Percentiles rank a stretch among this genome's conserved stretches.
Evolutionary conservation across 1,140 invertebrate genomes (phyloP).

Genomic region (Megalopta genalis): DNA sequence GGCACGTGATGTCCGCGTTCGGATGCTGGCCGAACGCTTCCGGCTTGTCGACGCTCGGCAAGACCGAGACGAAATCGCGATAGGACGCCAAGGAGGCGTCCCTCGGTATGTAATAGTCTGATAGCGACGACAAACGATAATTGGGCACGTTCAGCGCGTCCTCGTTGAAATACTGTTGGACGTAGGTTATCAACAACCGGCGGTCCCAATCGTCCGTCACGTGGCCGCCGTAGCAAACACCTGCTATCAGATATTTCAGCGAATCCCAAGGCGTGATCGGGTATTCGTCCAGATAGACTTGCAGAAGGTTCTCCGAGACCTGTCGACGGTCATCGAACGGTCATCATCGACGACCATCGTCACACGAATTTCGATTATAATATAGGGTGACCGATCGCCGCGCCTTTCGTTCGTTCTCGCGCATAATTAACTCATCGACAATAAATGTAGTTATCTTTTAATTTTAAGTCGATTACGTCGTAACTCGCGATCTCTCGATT

Average conservation of each 20-base stretch:
- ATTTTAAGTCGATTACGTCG: too few species aligned
- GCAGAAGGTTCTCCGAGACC: constrained; percentile 90
- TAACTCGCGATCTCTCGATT: too few species aligned
- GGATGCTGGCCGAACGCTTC: constrained; percentile 94
- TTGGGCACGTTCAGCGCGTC: constrained; percentile 83
- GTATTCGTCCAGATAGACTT: constrained; percentile 91
- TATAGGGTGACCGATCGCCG: too few species aligned
- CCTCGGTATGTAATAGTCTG: constrained; percentile 89
- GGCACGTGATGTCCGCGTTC: constrained; percentile 94
- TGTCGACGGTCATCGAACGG: constrained; percentile 63
- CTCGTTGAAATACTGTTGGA: constrained; percentile 89
- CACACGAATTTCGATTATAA: too few species aligned
- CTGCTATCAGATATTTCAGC: constrained; percentile 93
- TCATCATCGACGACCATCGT: too few species aligned
- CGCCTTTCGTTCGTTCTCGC: too few species aligned
- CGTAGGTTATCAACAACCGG: constrained; percentile 88
- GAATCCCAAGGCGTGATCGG: constrained; percentile 94
- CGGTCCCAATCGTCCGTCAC: constrained; percentile 97
- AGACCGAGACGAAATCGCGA: constrained; percentile 87
- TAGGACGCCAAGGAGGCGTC: constrained; percentile 91
- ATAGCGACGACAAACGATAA: constrained; percentile 86
- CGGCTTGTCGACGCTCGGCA: constrained; percentile 88
- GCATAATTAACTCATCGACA: too few species aligned
- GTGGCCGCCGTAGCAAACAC: constrained; percentile 96
- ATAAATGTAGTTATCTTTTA: too few species aligned